Evolutionary conservation across 2,113 vertebrate genomes (phyloP).

Genomic region (Choloepus hoffmanni): DNA sequence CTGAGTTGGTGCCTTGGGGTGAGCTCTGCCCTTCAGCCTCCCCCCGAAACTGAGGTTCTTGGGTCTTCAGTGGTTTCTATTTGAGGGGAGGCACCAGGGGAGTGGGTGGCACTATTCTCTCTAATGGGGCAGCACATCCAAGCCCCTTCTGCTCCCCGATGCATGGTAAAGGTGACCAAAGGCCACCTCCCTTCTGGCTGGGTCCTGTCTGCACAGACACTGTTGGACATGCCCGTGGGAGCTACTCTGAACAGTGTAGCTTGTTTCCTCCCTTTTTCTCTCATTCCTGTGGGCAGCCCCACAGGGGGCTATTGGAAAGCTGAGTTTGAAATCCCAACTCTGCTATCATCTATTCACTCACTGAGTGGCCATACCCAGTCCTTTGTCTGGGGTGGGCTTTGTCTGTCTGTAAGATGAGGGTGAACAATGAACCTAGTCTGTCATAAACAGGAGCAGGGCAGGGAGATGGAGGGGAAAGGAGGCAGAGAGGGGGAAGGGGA

Average conservation of each 20-base stretch:
- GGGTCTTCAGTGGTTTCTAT: not conserved
- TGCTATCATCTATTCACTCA: not conserved
- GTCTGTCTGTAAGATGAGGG: not conserved
- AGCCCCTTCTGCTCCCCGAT: not conserved
- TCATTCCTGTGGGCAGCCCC: not conserved
- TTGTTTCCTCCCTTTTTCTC: not conserved
- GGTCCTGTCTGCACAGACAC: too few species aligned
- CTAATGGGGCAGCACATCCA: not conserved
- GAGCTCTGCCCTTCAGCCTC: not conserved
- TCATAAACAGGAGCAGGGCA: not conserved
- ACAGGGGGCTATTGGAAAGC: not conserved
- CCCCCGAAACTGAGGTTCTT: not conserved
- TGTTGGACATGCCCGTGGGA: not conserved
- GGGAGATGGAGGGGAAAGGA: not conserved
- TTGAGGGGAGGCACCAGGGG: not conserved
- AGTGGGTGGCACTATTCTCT: not conserved
- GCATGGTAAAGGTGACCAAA: rapidly evolving
- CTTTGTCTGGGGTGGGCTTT: not conserved
- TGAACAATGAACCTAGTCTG: not conserved
- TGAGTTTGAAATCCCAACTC: not conserved
- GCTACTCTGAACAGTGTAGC: not conserved
- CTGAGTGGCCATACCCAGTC: not conserved
- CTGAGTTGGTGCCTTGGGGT: not conserved
- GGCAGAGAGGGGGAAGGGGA: not conserved
- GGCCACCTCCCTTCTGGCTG: not conserved